These are phyloP conservation scores for Calephelis virginiensis DNA, from an alignment of 1,140 invertebrate species.

Conservation along the genomic window DNA sequence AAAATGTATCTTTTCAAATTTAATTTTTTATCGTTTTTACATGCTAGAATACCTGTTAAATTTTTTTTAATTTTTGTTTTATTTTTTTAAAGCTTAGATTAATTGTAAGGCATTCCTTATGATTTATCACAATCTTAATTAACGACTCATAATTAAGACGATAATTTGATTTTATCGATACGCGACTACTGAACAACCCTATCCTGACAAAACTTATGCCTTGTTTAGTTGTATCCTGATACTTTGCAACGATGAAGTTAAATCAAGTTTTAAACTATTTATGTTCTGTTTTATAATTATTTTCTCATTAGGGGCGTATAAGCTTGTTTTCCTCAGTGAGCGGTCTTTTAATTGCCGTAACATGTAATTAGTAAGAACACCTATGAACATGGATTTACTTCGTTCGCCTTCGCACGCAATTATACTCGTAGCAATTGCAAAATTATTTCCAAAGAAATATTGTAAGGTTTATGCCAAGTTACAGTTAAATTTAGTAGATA, in stretches of 20 bases:
- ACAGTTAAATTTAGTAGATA: too few species aligned
- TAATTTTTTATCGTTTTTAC: too few species aligned
- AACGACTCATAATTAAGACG: too few species aligned
- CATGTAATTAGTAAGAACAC: conserved; percentile 5
- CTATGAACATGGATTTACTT: background rate
- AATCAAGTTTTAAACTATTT: conserved; percentile 14
- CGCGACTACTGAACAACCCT: background rate
- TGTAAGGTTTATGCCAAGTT: too few species aligned
- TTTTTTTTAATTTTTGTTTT: too few species aligned
- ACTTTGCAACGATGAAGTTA: conserved; percentile 13
- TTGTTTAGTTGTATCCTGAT: conserved; percentile 11
- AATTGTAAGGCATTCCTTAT: too few species aligned
- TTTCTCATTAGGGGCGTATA: background rate
- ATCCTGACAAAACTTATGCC: background rate
- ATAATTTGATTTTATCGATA: background rate
- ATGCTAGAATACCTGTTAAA: too few species aligned
- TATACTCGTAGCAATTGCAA: background rate
- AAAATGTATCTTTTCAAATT: too few species aligned
- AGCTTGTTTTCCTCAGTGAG: conserved; percentile 2
- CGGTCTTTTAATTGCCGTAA: background rate
- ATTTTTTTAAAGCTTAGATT: too few species aligned
- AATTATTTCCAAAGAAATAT: too few species aligned
- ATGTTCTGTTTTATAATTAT: background rate
- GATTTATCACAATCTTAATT: too few species aligned
- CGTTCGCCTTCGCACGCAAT: background rate